Evolutionary conservation across 1,140 invertebrate species (phyloP), one percentile per base, ranked within the genome.

Genomic region (Euglossa dilemma): DNA sequence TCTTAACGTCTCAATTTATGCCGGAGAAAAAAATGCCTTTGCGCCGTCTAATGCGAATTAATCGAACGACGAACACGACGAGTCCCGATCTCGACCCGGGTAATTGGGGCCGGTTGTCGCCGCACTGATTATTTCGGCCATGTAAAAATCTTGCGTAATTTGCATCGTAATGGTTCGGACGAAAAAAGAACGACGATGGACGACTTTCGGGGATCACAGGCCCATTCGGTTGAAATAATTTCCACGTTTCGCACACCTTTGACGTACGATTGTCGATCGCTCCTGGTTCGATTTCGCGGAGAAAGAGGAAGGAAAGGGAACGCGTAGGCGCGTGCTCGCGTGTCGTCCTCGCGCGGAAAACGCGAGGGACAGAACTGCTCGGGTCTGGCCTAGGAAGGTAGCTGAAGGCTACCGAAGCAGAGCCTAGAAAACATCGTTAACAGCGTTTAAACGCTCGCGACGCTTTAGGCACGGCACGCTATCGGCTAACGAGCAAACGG

Each of bases 401-500:
- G 43, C n/a, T 25, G 43, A 59, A 47, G 56, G 23, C 23, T 67
- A 45, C 11, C 64, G 18, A n/a, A 3, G 23, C 54, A 43, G 70
- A 25, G 20, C 12, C 36, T 45, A 86, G 80, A 88, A 88, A 90
- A 87, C 83, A 84, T 90, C 85, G 88, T 91, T 91, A 91, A 91
- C 86, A 89, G 86, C 87, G 87, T 91, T 91, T 90, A 90, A 91
- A 91, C 88, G 86, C 83, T 66, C 81, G 69, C 81, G 79, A 86
- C 64, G 84, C 86, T 72, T 64, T 78, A 79, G 74, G 85, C 86
- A 80, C 78, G 74, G 80, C 87, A 84, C 84, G 85, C 80, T 82
- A 82, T 90, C 85, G 89, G 83, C 84, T 91, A 91, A 91, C 90
- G 91, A 91, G 89, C 90, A 79, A 87, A 69, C 89, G 83, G 84